phyloP scores from a whole-genome alignment of 2,888 invertebrate genomes.

The Leucophenga montana region DNA sequence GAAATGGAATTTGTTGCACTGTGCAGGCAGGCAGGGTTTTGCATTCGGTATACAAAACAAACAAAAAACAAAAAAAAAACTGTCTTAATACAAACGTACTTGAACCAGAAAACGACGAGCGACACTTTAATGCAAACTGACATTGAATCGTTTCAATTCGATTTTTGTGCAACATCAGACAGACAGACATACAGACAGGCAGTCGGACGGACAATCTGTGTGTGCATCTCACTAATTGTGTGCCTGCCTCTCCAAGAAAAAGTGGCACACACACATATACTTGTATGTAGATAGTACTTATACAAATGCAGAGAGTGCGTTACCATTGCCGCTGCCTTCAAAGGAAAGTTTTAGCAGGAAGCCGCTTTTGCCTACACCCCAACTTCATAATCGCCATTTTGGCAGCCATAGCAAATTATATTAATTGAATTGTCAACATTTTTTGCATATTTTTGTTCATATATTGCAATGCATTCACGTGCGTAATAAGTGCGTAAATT shows the following conservation, averaged over 20 bases:
- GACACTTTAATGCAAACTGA: conserved; percentile 69
- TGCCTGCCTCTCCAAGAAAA: conserved; percentile 35
- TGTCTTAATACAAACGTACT: conserved; percentile 61
- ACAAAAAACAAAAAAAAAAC: background rate
- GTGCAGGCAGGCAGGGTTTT: conserved; percentile 16
- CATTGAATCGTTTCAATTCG: conserved; percentile 61
- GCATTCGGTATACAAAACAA: background rate
- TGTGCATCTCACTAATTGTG: conserved; percentile 16
- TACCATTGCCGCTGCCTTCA: background rate
- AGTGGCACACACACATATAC: conserved; percentile 45
- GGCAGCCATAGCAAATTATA: conserved; percentile 48
- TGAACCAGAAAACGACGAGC: conserved; percentile 68
- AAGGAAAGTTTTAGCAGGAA: conserved; percentile 15
- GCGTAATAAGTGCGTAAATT: too few species aligned
- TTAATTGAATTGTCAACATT: conserved; percentile 54
- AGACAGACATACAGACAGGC: background rate
- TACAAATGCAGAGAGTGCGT: background rate
- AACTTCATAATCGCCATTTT: conserved; percentile 39
- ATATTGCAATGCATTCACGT: too few species aligned
- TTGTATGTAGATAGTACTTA: background rate
- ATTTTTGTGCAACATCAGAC: conserved; percentile 13
- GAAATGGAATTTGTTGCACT: conserved; percentile 61
- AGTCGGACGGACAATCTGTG: background rate
- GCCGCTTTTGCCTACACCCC: too few species aligned
- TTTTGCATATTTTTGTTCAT: conserved; percentile 4